Percentiles rank a stretch among this genome's conserved stretches.
phyloP scores from a whole-genome alignment of 2,888 invertebrate species.

The Protodeltote pygarga region DNA sequence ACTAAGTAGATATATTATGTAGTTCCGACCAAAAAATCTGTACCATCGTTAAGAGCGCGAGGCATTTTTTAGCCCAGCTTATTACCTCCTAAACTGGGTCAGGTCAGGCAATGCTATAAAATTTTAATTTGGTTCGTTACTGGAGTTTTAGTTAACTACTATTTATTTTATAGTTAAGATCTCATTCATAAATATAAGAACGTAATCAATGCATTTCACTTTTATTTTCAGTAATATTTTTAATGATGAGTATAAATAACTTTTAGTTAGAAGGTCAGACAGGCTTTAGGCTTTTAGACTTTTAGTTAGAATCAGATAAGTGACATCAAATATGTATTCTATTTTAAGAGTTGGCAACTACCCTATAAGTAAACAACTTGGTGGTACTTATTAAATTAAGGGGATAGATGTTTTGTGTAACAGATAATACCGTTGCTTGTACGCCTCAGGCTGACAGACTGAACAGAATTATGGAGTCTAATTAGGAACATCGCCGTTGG shows the following conservation, averaged over 20 bases:
- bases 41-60: too few species aligned
- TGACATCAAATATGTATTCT: too few species aligned
- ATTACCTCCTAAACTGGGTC: conserved; percentile 42
- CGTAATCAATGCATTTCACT: not conserved
- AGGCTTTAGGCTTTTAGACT: too few species aligned
- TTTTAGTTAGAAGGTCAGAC: too few species aligned
- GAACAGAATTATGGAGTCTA: conserved; percentile 23
- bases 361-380: too few species aligned
- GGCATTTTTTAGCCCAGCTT: conserved; percentile 26
- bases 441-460: conserved; percentile 38
- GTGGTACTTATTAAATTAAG: conserved; percentile 9
- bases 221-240: not conserved
- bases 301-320: not conserved
- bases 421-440: conserved; percentile 30
- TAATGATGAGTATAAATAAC: too few species aligned
- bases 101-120: conserved; percentile 23
- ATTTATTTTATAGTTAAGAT: too few species aligned
- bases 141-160: too few species aligned
- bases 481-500: conserved; percentile 22
- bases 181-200: not conserved
- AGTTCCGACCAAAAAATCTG: too few species aligned
- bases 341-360: too few species aligned
- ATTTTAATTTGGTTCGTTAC: conserved; percentile 33
- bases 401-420: conserved; percentile 14
- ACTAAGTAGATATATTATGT: conserved; percentile 14